Conservation (phyloP, 2,888 invertebrate genomes). For the Apeira syringaria region DNA sequence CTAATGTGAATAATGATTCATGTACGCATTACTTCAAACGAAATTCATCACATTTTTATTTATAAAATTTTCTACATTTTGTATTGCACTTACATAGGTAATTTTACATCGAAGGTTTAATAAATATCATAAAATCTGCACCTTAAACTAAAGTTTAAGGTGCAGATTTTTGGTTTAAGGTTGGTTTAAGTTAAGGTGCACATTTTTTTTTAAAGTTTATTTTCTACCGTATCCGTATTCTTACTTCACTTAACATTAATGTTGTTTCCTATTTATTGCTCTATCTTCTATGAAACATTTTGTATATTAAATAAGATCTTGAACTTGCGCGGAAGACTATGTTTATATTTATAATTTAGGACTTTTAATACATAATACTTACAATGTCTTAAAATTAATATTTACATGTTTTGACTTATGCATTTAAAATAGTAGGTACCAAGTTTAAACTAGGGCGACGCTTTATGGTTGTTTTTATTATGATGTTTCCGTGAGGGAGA, state of each 20-base stretch:
- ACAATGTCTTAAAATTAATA: conserved; percentile 37
- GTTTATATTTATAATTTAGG: too few species aligned
- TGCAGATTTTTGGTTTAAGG: too few species aligned
- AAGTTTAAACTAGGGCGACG: conserved; percentile 42
- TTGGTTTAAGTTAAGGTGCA: too few species aligned
- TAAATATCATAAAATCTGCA: conserved; percentile 28
- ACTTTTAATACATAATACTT: conserved; percentile 12
- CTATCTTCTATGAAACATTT: too few species aligned
- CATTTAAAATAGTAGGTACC: conserved; percentile 2
- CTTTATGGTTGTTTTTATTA: conserved; percentile 51
- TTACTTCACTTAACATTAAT: too few species aligned
- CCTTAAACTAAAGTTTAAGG: too few species aligned
- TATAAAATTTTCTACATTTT: conserved; percentile 18
- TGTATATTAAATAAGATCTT: too few species aligned
- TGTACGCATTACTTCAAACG: conserved; percentile 6
- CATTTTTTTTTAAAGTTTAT: too few species aligned
- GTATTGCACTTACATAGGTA: conserved; percentile 31
- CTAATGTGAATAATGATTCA: too few species aligned
- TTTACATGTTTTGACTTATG: conserved; percentile 40
- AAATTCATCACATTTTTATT: conserved; percentile 12
- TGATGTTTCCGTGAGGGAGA: conserved; percentile 45
- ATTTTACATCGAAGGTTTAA: conserved; percentile 26
- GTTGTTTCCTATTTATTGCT: too few species aligned
- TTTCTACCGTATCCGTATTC: too few species aligned
- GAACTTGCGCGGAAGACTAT: too few species aligned